Base-by-base conservation (phyloP, 2,113 vertebrate species). In the Gobius niger region DNA sequence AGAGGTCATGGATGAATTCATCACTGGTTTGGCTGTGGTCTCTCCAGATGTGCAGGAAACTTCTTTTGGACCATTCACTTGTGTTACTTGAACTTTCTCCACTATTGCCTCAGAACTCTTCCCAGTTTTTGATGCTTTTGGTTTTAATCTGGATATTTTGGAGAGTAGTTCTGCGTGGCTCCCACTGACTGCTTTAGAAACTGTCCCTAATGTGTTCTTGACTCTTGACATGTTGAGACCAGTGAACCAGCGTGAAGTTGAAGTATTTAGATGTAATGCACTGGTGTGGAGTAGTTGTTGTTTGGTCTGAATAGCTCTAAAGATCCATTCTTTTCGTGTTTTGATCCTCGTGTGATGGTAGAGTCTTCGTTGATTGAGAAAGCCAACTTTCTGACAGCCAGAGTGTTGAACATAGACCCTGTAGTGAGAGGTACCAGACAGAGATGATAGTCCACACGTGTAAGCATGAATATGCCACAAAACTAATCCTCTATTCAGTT, bases 131-230 rank as follows among this genome's bases (percentile, higher is more conserved):
- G 81, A 80, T 7, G 87, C 88, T 61, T 83, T 91, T 7, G 93
- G 91, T 73, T 94, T 98, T 50, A 97, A 83, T 57, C 93, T 91
- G 75, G 91, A 88, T 72, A 98, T 94, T 73, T 89, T 94, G 72
- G 95, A 94, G 72, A 96, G 84, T 65, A 98, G 91, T 67, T 98
- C 95, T 68, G 91, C 91, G 68, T 95, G 96, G 16, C 92, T 95
- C 50, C 93, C 94, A 77, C 94, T 95, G 79, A 98, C 92, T 67
- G 92, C 96, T 91, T 97, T 98, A 50, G 96, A 95, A 84, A 96
- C 93, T 67, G 94, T 95, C 76, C 94, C 94, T 77, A 97, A 89
- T 56, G 96, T 95, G 81, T 60, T 96, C 89, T 90, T 96, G 85
- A 98, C 94, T 51, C 94, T 95, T 34, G 94, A 98, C 95, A 97